Evolutionary conservation across 2,797 vertebrate genomes (phyloP).

Genomic region (Melanotaenia parkinsoni): DNA sequence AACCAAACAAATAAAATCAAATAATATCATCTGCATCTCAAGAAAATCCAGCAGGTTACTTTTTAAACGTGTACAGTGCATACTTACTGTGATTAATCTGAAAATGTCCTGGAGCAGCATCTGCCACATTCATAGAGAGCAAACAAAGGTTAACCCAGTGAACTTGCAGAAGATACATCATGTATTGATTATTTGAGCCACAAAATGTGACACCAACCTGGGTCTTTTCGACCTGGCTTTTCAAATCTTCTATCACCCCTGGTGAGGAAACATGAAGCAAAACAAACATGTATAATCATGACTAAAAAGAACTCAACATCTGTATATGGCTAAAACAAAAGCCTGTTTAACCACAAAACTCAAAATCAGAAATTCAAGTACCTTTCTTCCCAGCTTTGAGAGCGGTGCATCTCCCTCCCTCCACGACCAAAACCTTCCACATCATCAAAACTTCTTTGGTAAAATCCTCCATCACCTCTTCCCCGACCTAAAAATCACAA

Average conservation of each 20-base stretch:
- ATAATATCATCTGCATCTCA: background rate
- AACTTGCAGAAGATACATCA: slow-evolving; percentile 14
- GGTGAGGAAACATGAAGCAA: slow-evolving; percentile 19
- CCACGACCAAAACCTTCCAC: slow-evolving; percentile 97
- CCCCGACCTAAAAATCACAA: slow-evolving; percentile 88
- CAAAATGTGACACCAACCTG: slow-evolving; percentile 85
- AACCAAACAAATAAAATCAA: background rate
- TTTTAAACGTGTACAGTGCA: slow-evolving; percentile 3
- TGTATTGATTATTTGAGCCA: slow-evolving; percentile 32
- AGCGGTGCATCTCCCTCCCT: slow-evolving; percentile 97
- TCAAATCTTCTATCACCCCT: slow-evolving; percentile 99
- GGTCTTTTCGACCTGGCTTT: slow-evolving; percentile 98
- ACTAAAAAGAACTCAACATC: background rate
- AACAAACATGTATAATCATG: slow-evolving; percentile 8
- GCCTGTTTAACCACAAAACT: background rate
- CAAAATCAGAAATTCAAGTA: slow-evolving; percentile 54
- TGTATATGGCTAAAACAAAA: background rate
- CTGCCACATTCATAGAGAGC: slow-evolving; percentile 48
- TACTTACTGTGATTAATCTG: slow-evolving; percentile 85
- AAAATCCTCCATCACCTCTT: slow-evolving; percentile 98
- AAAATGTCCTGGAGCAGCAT: slow-evolving; percentile 83
- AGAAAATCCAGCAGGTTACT: background rate
- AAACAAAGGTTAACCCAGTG: slow-evolving; percentile 27
- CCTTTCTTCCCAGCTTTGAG: slow-evolving; percentile 99
- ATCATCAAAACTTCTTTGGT: slow-evolving; percentile 99